Conservation (phyloP, 2,888 invertebrate genomes). For the Drosophila prolongata region DNA sequence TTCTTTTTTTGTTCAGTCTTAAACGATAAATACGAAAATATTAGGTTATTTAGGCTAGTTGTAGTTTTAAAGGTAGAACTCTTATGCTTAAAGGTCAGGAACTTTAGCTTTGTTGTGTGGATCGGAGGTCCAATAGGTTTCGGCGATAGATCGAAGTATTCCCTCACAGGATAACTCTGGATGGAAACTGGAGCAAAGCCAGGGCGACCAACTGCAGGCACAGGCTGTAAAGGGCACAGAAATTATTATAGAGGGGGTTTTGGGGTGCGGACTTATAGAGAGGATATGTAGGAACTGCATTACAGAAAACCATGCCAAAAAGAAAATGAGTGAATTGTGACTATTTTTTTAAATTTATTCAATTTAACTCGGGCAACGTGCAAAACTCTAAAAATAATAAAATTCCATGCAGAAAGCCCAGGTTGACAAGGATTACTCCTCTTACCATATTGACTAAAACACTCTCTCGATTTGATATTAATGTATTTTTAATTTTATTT, state of each 20-base stretch:
- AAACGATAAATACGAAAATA: conserved; percentile 40
- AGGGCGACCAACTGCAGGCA: conserved; percentile 76
- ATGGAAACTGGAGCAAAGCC: conserved; percentile 68
- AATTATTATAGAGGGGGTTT: conserved; percentile 30
- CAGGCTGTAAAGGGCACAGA: conserved; percentile 71
- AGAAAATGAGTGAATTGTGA: conserved; percentile 17
- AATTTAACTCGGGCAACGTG: conserved; percentile 48
- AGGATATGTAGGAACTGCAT: conserved; percentile 39
- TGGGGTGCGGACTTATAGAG: conserved; percentile 5
- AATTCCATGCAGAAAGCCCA: conserved; percentile 55
- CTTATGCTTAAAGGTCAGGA: conserved; percentile 61
- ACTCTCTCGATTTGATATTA: conserved; percentile 27
- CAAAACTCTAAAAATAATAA: conserved; percentile 34
- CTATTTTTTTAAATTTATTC: conserved; percentile 40
- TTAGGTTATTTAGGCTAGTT: conserved; percentile 3
- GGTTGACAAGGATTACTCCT: conserved; percentile 24
- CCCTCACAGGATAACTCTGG: conserved; percentile 46
- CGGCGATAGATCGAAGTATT: background rate
- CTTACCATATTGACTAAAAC: conserved; percentile 30
- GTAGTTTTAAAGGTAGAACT: conserved; percentile 49
- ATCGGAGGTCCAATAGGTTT: conserved; percentile 27
- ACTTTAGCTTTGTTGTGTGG: conserved; percentile 64
- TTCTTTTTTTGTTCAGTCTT: conserved; percentile 47
- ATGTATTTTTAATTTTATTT: conserved; percentile 50
- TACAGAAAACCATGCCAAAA: conserved; percentile 61